Evolutionary conservation across 2,113 vertebrate genomes (phyloP), one percentile per base, ranked within the genome.

Genomic region (Corythaeola cristata): DNA sequence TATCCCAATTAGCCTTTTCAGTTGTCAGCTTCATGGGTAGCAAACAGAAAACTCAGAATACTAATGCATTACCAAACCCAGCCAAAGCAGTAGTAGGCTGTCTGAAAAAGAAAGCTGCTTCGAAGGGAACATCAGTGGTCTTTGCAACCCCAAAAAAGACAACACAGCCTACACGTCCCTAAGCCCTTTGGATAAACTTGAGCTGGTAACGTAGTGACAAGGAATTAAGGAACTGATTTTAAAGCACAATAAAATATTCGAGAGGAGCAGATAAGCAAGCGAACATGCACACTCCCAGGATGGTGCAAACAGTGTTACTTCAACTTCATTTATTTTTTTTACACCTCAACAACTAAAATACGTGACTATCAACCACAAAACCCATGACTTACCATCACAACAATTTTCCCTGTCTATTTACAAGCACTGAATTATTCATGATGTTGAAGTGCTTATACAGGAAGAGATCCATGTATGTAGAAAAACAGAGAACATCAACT

Each of bases 1-100:
- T 64, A 89, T 30, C 81, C 85, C 74, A 91, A 95, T 85, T 79
- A 94, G 88, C 81, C 87, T 91, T 91, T 91, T 88, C 87, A 79
- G 35, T 23, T 96, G 81, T 82, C 93, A 94, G 64, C 1, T 6
- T 78, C 67, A 80, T 6, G 32, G 56, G 49, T 37, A 58, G 53
- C 84, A 88, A 85, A 93, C 1, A 15, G 52, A 85, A 53, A 64
- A 64, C 26, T 63, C 26, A 0, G 35, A 67, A 76, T 47, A 47
- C 12, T 52, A 90, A 86, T 22, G 45, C 30, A 18, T 30, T 11
- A 80, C 80, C 73, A 37, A 80, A 71, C 37, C 19, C 64, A 78
- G 62, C 37, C 64, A 72, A 68, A 77, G 67, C 44, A 62, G 79
- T 12, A 69, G 60, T 3, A 63, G 62, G 47, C 35, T 85, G 60